phyloP scores from a whole-genome alignment of 2,888 invertebrate species.

The Antheraea yamamai region DNA sequence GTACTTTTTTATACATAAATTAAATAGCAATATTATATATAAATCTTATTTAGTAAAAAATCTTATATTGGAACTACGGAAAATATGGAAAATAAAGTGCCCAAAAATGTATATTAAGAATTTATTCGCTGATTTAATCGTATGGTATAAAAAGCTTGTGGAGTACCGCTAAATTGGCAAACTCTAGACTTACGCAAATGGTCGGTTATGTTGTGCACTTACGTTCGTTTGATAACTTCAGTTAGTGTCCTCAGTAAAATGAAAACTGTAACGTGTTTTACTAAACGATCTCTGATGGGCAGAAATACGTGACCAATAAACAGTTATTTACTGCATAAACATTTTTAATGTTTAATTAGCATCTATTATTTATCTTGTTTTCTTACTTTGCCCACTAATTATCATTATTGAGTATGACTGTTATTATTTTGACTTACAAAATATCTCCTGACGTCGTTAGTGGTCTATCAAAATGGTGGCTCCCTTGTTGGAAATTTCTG shows the following conservation, averaged over 20 bases:
- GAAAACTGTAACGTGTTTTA: background rate
- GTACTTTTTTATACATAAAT: too few species aligned
- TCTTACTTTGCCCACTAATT: too few species aligned
- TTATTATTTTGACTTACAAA: too few species aligned
- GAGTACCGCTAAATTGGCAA: conserved; percentile 13
- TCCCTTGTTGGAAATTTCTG: too few species aligned
- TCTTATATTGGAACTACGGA: too few species aligned
- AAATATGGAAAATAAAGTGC: background rate
- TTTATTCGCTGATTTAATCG: background rate
- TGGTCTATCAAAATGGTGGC: too few species aligned
- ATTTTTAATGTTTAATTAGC: background rate
- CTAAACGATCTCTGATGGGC: background rate
- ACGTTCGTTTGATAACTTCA: background rate
- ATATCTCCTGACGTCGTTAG: too few species aligned
- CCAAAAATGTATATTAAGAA: background rate
- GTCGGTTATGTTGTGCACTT: conserved; percentile 9
- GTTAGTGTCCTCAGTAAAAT: background rate
- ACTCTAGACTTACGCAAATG: background rate
- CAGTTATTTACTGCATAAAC: background rate
- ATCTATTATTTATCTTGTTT: background rate
- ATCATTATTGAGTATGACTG: too few species aligned
- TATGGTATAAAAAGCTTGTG: conserved; percentile 5
- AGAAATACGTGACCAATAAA: background rate
- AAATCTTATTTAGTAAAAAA: too few species aligned
- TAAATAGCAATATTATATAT: too few species aligned